These are phyloP conservation scores for Catocala nupta DNA, from an alignment of 2,888 invertebrate genomes.

Conservation along the genomic window DNA sequence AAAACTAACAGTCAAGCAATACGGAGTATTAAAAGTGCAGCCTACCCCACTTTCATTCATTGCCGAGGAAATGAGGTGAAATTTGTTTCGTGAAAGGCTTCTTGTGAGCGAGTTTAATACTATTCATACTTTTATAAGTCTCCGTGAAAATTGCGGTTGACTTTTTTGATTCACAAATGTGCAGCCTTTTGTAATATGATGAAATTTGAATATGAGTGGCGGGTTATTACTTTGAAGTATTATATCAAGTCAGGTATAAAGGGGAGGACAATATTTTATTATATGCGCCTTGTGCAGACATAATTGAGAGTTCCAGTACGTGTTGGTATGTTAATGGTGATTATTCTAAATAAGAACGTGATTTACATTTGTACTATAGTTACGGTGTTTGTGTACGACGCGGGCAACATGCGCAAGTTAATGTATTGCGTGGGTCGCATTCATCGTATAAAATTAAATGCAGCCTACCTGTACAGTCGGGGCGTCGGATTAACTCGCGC, in stretches of 20 bases:
- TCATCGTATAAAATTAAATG: too few species aligned
- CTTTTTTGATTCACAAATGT: constrained; percentile 43
- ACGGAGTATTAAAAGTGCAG: constrained; percentile 36
- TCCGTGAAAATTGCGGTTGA: constrained; percentile 48
- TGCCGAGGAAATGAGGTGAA: constrained; percentile 57
- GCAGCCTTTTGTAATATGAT: constrained; percentile 30
- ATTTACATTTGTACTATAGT: too few species aligned
- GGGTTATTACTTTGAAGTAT: constrained; percentile 11
- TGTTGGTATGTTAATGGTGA: constrained; percentile 11
- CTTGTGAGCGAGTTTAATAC: constrained; percentile 52
- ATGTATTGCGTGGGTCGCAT: too few species aligned
- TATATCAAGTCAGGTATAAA: not conserved
- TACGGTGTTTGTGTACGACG: too few species aligned
- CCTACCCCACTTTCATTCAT: constrained; percentile 51
- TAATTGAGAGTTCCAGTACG: constrained; percentile 4
- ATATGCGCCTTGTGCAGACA: constrained; percentile 1
- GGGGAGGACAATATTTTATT: constrained; percentile 6
- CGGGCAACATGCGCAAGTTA: too few species aligned
- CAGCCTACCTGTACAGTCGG: too few species aligned
- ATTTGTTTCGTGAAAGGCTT: constrained; percentile 54
- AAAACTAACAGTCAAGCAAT: constrained; percentile 27
- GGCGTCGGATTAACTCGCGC: too few species aligned
- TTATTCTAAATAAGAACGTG: not conserved
- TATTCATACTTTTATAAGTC: constrained; percentile 56
- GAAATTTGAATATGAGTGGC: constrained; percentile 23